A percentile compares a stretch with the other conserved stretches of the same genome.
Evolutionary conservation across 1,140 invertebrate genomes (phyloP).

Genomic region (Helicoverpa zea): DNA sequence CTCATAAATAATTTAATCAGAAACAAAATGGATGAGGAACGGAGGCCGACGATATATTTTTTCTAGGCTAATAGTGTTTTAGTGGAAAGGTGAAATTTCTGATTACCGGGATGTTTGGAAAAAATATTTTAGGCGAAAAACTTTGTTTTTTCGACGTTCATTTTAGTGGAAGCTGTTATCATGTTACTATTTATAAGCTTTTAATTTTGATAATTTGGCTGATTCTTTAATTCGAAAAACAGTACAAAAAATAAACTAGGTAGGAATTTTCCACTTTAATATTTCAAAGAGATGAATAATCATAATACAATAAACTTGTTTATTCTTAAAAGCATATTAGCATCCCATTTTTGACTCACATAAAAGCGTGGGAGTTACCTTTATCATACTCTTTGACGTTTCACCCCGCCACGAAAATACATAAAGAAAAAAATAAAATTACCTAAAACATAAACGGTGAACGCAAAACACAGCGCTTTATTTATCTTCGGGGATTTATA

Average conservation of each 20-base stretch:
- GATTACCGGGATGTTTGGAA: background rate
- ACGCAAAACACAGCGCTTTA: slow-evolving; percentile 21
- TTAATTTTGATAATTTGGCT: background rate
- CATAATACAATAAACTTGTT: slow-evolving; percentile 10
- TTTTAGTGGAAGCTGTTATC: too few relatives aligned
- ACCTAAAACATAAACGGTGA: background rate
- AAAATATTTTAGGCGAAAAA: background rate
- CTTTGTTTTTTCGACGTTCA: too few relatives aligned
- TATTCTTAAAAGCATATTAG: slow-evolving; percentile 32
- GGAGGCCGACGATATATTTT: slow-evolving; percentile 10
- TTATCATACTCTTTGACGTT: background rate
- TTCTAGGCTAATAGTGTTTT: slow-evolving; percentile 4
- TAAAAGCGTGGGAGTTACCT: slow-evolving; percentile 1
- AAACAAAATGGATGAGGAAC: slow-evolving; percentile 43
- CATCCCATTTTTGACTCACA: background rate
- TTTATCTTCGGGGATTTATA: slow-evolving; percentile 39
- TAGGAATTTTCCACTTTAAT: background rate
- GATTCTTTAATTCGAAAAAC: background rate
- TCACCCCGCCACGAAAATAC: background rate
- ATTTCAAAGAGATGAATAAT: slow-evolving; percentile 10
- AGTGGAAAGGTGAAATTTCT: background rate
- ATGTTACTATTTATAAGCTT: too few relatives aligned
- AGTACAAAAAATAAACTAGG: background rate
- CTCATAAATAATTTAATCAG: slow-evolving; percentile 50
- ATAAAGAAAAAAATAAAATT: background rate